Evolutionary conservation across 2,888 invertebrate genomes (phyloP), one percentile per base, ranked within the genome.

Genomic region (Eristalis intricaria): DNA sequence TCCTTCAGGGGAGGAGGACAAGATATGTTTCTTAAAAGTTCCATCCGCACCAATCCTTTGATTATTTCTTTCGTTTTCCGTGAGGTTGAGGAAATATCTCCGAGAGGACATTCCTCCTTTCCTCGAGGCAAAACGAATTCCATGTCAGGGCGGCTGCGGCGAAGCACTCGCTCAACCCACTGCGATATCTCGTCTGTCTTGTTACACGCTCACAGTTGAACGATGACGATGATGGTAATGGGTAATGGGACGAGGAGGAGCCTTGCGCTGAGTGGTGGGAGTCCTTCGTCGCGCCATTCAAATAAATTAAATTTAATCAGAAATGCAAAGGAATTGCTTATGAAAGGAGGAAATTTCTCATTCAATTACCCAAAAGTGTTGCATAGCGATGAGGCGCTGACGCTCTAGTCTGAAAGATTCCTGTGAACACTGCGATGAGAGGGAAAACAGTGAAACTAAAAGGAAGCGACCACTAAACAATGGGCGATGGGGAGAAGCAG

Each of bases 351-450:
- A 75, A 86, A 75, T 86, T 86, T 82, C 66, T 83, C 83, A 86
- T 82, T 86, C 86, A 86, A 86, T 86, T 82, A 86, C 82, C 70
- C 82, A 74, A 80, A 82, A 86, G 83, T 83, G 82, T 86, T 82
- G 82, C 83, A 83, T 75, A 70, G 40, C 35, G 70, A 66, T 66
- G 56, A 78, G 40, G n/a, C 19, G 50, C 29, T 5, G 43, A 26
- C 5, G 7, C 8, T 26, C 26, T 3, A 56, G 4, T 38, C n/a
- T 7, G 19, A 19, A 50, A 22, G 63, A 35, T 7, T 13, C 68
- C 22, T 23, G 8, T 8, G 26, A 22, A 50, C 58, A 50, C 23
- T n/a, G n/a, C 19, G 7, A 19, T 8, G 8, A 8, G 19, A 4
- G 38, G 19, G 50, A 50, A n/a, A 8, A 50, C 50, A 19, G 50